Conservation (phyloP, 1,140 invertebrate genomes). For the Apocrypta bakeri region DNA sequence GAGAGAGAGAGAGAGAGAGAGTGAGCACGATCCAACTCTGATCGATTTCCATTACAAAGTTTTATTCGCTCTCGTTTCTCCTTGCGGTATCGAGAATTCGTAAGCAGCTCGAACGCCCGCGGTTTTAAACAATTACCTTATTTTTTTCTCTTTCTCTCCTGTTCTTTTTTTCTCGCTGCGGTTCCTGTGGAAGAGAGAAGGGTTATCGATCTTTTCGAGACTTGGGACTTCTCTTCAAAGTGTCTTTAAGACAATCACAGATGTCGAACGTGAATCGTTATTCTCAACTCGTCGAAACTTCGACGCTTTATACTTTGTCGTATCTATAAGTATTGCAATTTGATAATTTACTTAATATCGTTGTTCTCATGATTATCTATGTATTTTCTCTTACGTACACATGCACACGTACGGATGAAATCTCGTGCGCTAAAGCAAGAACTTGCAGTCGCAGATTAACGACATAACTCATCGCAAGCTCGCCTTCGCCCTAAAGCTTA, state of each 20-base stretch:
- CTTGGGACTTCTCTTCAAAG: background rate
- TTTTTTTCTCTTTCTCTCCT: background rate
- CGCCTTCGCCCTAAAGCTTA: conserved; percentile 53
- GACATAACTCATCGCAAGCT: conserved; percentile 45
- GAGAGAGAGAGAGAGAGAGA: too few species aligned
- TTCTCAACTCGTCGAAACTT: background rate
- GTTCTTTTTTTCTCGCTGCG: background rate
- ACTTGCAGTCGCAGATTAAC: conserved; percentile 47
- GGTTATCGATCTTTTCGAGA: background rate
- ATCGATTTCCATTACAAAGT: conserved; percentile 40
- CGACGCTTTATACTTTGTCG: background rate
- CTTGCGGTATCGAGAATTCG: conserved; percentile 13
- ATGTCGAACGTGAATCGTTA: background rate
- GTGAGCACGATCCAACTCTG: too few species aligned
- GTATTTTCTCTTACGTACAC: background rate
- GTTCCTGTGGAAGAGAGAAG: background rate
- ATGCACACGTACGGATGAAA: background rate
- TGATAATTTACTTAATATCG: conserved; percentile 59
- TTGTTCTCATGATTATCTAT: conserved; percentile 48
- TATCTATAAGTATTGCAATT: conserved; percentile 56
- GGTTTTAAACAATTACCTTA: conserved; percentile 13
- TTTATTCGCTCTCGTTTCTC: background rate
- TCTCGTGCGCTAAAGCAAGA: conserved; percentile 13
- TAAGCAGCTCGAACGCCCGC: conserved; percentile 3
- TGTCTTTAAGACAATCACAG: conserved; percentile 35